Evolutionary conservation across 2,888 invertebrate species (phyloP).

Genomic region (Spatulosminthurus flaviceps): DNA sequence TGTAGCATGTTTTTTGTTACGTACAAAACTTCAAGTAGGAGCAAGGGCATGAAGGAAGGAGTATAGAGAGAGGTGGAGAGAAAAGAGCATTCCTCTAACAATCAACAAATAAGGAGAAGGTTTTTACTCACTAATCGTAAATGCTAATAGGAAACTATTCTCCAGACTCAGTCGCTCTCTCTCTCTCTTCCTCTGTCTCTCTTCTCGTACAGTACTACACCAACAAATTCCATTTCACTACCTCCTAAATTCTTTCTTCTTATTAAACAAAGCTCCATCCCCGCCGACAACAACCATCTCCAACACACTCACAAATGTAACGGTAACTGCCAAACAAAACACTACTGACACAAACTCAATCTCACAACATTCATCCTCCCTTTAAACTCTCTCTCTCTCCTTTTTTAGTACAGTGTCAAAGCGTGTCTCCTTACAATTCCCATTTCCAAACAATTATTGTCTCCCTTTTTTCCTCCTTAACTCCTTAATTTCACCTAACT

Average conservation of each 20-base stretch:
- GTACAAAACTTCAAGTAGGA: too few relatives aligned
- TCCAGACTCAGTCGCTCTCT: neutral
- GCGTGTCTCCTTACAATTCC: too few relatives aligned
- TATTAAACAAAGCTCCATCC: neutral
- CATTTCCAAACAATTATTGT: too few relatives aligned
- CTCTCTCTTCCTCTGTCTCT: too few relatives aligned
- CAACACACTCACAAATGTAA: slow-evolving; percentile 3
- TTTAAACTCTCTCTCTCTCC: too few relatives aligned
- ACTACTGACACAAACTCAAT: slow-evolving; percentile 13
- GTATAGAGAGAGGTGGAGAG: too few relatives aligned
- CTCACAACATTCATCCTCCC: neutral
- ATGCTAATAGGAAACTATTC: neutral
- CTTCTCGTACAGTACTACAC: too few relatives aligned
- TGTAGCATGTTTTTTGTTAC: too few relatives aligned
- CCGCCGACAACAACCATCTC: slow-evolving; percentile 4
- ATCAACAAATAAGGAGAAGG: neutral
- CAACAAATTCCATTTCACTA: slow-evolving; percentile 7
- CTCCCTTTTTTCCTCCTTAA: too few relatives aligned
- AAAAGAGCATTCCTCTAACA: neutral
- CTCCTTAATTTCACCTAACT: too few relatives aligned
- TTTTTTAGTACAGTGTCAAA: too few relatives aligned
- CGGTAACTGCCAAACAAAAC: slow-evolving; percentile 13
- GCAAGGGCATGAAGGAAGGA: too few relatives aligned
- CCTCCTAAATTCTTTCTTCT: neutral
- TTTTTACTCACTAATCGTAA: slow-evolving; percentile 8